Evolutionary conservation across 2,888 invertebrate genomes (phyloP), one percentile per base, ranked within the genome.

Genomic region (Drosophila nr. perissopoda): DNA sequence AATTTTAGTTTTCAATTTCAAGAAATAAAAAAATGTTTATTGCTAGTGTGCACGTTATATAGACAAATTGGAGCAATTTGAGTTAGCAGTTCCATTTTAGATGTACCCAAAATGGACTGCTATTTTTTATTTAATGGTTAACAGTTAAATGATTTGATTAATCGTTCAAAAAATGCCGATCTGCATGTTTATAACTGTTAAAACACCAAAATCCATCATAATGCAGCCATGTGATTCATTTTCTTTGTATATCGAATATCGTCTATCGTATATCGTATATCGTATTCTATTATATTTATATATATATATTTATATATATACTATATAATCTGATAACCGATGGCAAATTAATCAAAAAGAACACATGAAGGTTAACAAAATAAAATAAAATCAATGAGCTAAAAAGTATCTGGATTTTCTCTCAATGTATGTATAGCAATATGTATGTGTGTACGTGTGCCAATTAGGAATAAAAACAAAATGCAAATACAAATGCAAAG

Each of bases 211-310:
- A 25, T 11, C 18, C 13, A 45, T 52, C 21, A 59, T 58, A 45
- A 45, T 45, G 25, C 16, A 58, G 33, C 33, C 38, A 29, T 67
- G 4, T 18, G 67, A 21, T 11, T 53, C 8, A 21, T 33, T 57
- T 40, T 54, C 10, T 49, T 49, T 63, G n/a, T 36, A 21, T 31
- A 25, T 34, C 40, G 59, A 49, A 7, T 25, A 16, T 69, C 66
- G 66, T 69, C 66, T 60, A 69, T 76, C 66, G 66, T 69, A 69
- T 60, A 69, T 75, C 66, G 65, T 73, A 69, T 60, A 70, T 76
- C 66, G 65, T 70, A 63, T 60, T 66, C 16, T 57, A 21, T 59
- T 42, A 57, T 36, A 34, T 53, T 3, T 51, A 42, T 1, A 36
- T 36, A 36, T 36, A 36, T 16, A 16, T 16, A 6, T 16, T 25